Conservation (phyloP, 2,113 vertebrate species). For the Carassius auratus region DNA sequence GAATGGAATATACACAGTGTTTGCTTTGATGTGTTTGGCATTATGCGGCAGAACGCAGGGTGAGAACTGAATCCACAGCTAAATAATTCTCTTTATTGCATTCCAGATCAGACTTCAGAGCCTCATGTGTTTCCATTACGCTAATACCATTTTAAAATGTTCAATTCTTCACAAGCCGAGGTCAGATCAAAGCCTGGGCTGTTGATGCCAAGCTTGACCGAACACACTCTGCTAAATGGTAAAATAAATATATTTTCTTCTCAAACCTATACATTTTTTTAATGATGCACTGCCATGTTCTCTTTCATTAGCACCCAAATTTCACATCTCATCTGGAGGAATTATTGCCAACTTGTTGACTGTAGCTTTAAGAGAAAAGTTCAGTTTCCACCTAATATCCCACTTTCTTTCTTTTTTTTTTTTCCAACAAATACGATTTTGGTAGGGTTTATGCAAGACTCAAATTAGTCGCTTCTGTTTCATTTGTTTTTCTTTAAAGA, state of each 20-base stretch:
- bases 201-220: background rate
- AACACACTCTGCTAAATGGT: background rate
- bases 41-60: background rate
- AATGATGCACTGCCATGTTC: background rate
- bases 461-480: background rate
- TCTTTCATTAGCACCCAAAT: background rate
- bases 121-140: constrained; percentile 37
- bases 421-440: no score
- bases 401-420: no score
- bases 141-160: constrained; percentile 5
- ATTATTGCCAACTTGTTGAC: background rate
- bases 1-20: background rate
- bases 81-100: constrained; percentile 11
- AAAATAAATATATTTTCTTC: background rate
- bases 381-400: background rate
- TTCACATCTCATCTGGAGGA: background rate
- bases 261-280: background rate
- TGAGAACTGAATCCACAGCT: background rate
- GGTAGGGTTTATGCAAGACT: background rate
- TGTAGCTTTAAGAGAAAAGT: background rate
- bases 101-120: background rate
- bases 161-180: constrained; percentile 22
- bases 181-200: background rate
- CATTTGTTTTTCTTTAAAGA: background rate
- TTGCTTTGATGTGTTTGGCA: background rate